Evolutionary conservation across 2,888 invertebrate species (phyloP).

Genomic region (Platycheirus albimanus): DNA sequence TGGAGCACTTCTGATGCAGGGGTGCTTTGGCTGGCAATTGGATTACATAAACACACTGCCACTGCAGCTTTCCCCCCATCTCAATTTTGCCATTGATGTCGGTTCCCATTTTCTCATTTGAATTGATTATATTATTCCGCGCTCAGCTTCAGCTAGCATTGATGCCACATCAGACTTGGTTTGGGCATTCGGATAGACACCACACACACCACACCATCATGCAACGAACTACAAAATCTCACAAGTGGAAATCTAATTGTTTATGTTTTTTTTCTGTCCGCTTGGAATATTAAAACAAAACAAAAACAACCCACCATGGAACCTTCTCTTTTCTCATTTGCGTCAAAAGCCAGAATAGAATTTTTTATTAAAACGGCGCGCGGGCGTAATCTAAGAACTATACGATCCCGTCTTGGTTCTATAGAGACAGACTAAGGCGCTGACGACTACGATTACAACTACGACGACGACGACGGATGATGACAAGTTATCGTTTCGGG

Average conservation of each 20-base stretch:
- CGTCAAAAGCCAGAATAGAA: constrained; percentile 5
- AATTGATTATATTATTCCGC: constrained; percentile 18
- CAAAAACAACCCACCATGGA: not conserved
- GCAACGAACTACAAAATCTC: constrained; percentile 55
- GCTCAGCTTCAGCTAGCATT: constrained; percentile 21
- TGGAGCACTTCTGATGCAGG: not conserved
- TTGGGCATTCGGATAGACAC: not conserved
- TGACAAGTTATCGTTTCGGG: constrained; percentile 10
- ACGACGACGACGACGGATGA: no score
- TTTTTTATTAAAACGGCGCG: not conserved
- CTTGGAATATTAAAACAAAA: constrained; percentile 23
- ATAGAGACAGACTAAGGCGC: not conserved
- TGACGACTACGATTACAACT: not conserved
- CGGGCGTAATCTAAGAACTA: constrained; percentile 25
- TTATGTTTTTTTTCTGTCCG: constrained; percentile 28
- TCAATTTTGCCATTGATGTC: not conserved
- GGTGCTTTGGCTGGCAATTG: not conserved
- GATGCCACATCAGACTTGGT: constrained; percentile 21
- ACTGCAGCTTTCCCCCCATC: not conserved
- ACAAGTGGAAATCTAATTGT: constrained; percentile 63
- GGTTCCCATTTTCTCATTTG: constrained; percentile 17
- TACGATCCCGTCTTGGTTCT: not conserved
- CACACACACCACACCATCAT: constrained; percentile 33
- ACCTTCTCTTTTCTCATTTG: constrained; percentile 8
- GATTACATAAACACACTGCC: constrained; percentile 19